These are phyloP conservation scores for Congeria kusceri DNA, from an alignment of 2,888 invertebrate species.

Conservation along the genomic window DNA sequence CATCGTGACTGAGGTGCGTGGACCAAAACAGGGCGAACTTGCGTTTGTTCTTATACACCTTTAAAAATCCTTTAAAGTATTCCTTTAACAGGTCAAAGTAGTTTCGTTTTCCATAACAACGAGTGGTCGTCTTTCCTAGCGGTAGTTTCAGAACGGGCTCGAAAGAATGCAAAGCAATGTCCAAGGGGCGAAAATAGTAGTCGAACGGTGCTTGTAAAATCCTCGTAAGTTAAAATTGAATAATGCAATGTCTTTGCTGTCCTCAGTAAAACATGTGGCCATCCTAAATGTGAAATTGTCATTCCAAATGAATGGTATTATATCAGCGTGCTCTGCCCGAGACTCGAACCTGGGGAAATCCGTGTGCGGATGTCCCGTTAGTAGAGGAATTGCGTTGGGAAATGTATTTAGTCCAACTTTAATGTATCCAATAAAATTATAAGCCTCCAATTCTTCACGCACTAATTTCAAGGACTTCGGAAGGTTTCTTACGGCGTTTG, in stretches of 20 bases:
- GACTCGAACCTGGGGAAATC: not conserved
- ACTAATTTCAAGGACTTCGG: slow-evolving; percentile 32
- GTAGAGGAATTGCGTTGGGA: slow-evolving; percentile 65
- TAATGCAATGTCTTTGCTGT: slow-evolving; percentile 30
- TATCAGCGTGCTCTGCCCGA: slow-evolving; percentile 10
- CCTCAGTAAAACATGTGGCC: slow-evolving; percentile 35
- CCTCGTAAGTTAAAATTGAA: slow-evolving; percentile 38
- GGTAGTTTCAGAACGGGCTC: slow-evolving; percentile 8
- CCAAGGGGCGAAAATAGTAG: slow-evolving; percentile 40
- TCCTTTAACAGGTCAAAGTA: slow-evolving; percentile 88
- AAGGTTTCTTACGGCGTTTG: slow-evolving; percentile 28
- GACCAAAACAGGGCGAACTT: slow-evolving; percentile 95
- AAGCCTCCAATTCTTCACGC: slow-evolving; percentile 18
- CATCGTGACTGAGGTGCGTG: slow-evolving; percentile 93
- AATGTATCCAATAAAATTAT: slow-evolving; percentile 19
- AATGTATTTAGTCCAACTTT: slow-evolving; percentile 57
- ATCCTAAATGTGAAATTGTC: slow-evolving; percentile 14
- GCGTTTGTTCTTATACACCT: slow-evolving; percentile 87
- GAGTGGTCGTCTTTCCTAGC: slow-evolving; percentile 1
- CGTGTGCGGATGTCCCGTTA: slow-evolving; percentile 19
- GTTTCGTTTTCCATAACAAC: slow-evolving; percentile 21
- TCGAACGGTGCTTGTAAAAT: slow-evolving; percentile 34
- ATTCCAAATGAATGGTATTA: slow-evolving; percentile 40
- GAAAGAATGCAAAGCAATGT: slow-evolving; percentile 14
- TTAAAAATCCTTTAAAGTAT: slow-evolving; percentile 87